Percentiles rank a stretch among this genome's conserved stretches.
Conservation (phyloP, 2,797 vertebrate species). For the Spinus pinus region DNA sequence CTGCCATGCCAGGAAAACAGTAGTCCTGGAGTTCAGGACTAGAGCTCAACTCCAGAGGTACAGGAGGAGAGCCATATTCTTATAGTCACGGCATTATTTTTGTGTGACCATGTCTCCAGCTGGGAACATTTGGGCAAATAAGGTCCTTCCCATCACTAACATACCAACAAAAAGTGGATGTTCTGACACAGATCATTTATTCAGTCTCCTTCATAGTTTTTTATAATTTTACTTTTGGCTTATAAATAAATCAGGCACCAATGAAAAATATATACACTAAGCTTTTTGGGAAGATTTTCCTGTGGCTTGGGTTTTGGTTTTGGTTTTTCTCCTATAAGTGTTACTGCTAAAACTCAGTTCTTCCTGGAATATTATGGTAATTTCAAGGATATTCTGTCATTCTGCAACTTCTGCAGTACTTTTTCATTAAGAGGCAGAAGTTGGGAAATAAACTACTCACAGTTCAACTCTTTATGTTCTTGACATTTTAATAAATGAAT, state of each 20-base stretch:
- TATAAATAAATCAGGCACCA: neutral
- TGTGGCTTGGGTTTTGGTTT: neutral
- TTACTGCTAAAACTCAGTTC: neutral
- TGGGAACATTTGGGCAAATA: neutral
- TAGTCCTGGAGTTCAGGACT: neutral
- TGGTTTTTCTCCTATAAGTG: neutral
- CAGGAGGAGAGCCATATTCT: neutral
- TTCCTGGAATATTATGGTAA: neutral
- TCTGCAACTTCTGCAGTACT: neutral
- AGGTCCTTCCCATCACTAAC: neutral
- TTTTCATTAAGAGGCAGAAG: neutral
- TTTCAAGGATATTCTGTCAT: neutral
- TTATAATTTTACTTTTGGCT: neutral
- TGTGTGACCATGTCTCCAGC: neutral
- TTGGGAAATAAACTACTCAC: neutral
- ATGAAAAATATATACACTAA: neutral
- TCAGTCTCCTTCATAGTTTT: neutral
- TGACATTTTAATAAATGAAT: constrained; percentile 61
- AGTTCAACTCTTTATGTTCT: constrained; percentile 17
- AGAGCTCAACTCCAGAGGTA: neutral
- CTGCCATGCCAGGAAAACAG: neutral
- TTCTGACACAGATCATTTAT: neutral
- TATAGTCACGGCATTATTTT: neutral
- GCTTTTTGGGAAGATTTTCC: neutral
- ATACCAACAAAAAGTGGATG: neutral